These are phyloP conservation scores for Andricus quercusramuli DNA, from an alignment of 2,888 invertebrate genomes.

Conservation along the genomic window DNA sequence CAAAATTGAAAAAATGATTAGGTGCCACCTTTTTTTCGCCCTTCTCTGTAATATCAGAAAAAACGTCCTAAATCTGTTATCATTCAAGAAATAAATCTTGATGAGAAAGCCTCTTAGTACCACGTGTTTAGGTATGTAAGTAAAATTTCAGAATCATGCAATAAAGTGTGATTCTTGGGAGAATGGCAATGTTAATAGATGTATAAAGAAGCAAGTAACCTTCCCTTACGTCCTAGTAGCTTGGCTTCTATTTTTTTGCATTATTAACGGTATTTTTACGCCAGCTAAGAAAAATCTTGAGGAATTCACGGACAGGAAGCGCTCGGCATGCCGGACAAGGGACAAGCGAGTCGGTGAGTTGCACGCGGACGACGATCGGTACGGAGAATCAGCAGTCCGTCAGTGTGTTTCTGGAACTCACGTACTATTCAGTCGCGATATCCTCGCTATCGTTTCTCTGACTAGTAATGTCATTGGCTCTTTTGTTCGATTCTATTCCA, in stretches of 20 bases:
- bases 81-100: background rate
- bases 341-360: slow-evolving; percentile 49
- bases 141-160: background rate
- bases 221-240: slow-evolving; percentile 35
- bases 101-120: background rate
- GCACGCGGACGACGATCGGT: slow-evolving; percentile 55
- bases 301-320: slow-evolving; percentile 62
- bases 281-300: slow-evolving; percentile 50
- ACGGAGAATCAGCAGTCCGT: slow-evolving; percentile 65
- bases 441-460: slow-evolving; percentile 26
- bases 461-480: slow-evolving; percentile 8
- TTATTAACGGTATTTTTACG: slow-evolving; percentile 48
- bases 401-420: slow-evolving; percentile 74
- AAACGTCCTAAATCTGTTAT: no score
- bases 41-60: no score
- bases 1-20: no score
- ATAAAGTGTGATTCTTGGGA: background rate
- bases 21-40: no score
- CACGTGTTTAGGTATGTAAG: background rate
- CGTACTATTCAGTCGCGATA: slow-evolving; percentile 61
- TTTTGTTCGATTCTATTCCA: background rate
- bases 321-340: slow-evolving; percentile 58
- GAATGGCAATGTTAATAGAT: background rate
- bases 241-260: slow-evolving; percentile 43
- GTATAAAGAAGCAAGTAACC: background rate